A percentile compares a stretch with the other conserved stretches of the same genome.
Conservation (phyloP, 2,888 invertebrate genomes). For the Archips crataeganus region DNA sequence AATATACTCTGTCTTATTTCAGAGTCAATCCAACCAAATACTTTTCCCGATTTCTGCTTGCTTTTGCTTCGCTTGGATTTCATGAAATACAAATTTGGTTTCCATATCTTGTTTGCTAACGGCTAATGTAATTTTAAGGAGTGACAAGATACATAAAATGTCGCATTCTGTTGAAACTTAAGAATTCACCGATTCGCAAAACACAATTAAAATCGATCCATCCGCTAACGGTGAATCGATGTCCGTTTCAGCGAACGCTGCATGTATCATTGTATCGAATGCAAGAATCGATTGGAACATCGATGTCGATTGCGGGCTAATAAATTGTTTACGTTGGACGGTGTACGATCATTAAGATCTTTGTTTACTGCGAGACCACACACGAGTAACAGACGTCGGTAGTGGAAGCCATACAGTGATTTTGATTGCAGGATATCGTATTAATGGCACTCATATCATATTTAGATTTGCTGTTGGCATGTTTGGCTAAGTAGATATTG, state of each 20-base stretch:
- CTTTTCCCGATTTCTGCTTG: not conserved
- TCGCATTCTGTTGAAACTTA: conserved; percentile 23
- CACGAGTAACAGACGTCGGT: conserved; percentile 71
- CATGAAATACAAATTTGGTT: not conserved
- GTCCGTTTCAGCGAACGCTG: conserved; percentile 60
- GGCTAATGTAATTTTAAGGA: conserved; percentile 53
- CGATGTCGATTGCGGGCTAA: conserved; percentile 76
- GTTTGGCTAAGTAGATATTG: conserved; percentile 13
- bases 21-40: not conserved
- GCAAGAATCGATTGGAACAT: conserved; percentile 74
- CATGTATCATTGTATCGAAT: conserved; percentile 69
- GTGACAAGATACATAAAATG: conserved; percentile 18
- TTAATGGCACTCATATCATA: conserved; percentile 74
- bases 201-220: conserved; percentile 64
- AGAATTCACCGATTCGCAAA: conserved; percentile 46
- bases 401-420: conserved; percentile 71
- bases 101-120: conserved; percentile 59
- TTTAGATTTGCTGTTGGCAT: conserved; percentile 56
- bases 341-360: conserved; percentile 77
- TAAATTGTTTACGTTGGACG: conserved; percentile 78
- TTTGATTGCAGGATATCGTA: conserved; percentile 82
- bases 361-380: conserved; percentile 82
- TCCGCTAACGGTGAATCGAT: conserved; percentile 61
- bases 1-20: too few relatives aligned
- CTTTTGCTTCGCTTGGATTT: conserved; percentile 63